Conservation (phyloP, 2,888 invertebrate genomes). For the Amphiduros pacificus region DNA sequence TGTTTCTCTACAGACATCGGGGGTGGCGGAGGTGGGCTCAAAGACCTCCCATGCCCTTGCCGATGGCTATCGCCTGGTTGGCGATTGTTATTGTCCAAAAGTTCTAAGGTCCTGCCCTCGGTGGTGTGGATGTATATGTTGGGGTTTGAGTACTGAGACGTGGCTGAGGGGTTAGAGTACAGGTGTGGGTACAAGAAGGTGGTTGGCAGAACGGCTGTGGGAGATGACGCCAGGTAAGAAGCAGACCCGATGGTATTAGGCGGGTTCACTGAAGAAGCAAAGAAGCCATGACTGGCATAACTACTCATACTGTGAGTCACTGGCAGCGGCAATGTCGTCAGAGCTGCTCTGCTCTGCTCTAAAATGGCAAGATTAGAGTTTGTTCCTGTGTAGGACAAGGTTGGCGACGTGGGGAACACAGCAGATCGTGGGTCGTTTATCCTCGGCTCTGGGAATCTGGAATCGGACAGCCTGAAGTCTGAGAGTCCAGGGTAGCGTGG, state of each 20-base stretch:
- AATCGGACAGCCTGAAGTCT: not conserved
- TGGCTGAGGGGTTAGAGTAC: conserved; percentile 40
- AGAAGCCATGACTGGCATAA: conserved; percentile 38
- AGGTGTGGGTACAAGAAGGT: conserved; percentile 55
- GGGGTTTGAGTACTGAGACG: conserved; percentile 46
- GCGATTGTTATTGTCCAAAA: not conserved
- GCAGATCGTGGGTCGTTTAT: not conserved
- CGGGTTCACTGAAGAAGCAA: conserved; percentile 32
- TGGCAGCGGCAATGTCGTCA: conserved; percentile 35
- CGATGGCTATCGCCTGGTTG: too few relatives aligned
- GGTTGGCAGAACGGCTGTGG: conserved; percentile 42
- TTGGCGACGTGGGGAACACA: not conserved
- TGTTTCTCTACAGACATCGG: not conserved
- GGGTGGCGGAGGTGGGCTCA: not conserved
- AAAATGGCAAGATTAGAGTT: conserved; percentile 43
- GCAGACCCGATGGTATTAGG: conserved; percentile 32
- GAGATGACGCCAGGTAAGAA: conserved; percentile 40
- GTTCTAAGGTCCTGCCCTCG: not conserved
- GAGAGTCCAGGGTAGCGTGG: not conserved
- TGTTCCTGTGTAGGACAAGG: conserved; percentile 33
- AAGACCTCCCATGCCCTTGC: too few relatives aligned
- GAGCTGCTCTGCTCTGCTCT: conserved; percentile 44
- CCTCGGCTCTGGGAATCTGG: not conserved
- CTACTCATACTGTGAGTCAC: conserved; percentile 30
- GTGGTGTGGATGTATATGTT: conserved; percentile 2